Evolutionary conservation across 2,797 vertebrate species (phyloP), one percentile per base, ranked within the genome.

Genomic region (Borostomias antarcticus): DNA sequence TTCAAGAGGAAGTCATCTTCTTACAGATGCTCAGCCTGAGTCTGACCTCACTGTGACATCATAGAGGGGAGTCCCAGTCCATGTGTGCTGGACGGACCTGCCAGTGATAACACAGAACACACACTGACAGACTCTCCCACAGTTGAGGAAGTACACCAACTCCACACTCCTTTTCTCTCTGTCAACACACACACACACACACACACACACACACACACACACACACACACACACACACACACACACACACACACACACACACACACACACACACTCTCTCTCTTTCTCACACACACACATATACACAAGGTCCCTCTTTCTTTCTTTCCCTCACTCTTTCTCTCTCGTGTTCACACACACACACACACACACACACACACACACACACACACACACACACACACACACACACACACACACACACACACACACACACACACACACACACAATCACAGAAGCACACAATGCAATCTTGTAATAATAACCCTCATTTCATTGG

Each of bases 321-420:
- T 32, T 75, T 66, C 73, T 30, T 17, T 68, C 59, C 69, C 72
- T 62, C 32, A 70, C 64, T 78, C 25, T n/a, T n/a, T n/a, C n/a
- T n/a, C n/a, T n/a, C n/a, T n/a, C n/a, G n/a, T n/a, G n/a, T n/a
- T 3, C n/a, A 48, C 28, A 21, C 59, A 61, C 40, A 45, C 40
- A 25, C 7, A 10, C 40, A n/a, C 80, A 72, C 75, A 1, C 58
- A 64, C 62, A 68, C 10, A 72, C 74, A 73, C 6, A 62, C 33
- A 61, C 70, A 64, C 50, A 56, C 70, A 61, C 68, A 17, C 15
- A 40, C 17, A 37, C 72, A 56, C 62, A 30, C 19, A 17, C 32
- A 33, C 45, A 51, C 26, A 19, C 21, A 56, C 29, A 21, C n/a
- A 19, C 58, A 56, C 62, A 45, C 30, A 62, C 10, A 15, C 50